Percentiles rank a stretch among this genome's conserved stretches.
These are phyloP conservation scores for Siderastrea radians DNA, from an alignment of 92 coral and sea anemone genomes.

Conservation along the genomic window DNA sequence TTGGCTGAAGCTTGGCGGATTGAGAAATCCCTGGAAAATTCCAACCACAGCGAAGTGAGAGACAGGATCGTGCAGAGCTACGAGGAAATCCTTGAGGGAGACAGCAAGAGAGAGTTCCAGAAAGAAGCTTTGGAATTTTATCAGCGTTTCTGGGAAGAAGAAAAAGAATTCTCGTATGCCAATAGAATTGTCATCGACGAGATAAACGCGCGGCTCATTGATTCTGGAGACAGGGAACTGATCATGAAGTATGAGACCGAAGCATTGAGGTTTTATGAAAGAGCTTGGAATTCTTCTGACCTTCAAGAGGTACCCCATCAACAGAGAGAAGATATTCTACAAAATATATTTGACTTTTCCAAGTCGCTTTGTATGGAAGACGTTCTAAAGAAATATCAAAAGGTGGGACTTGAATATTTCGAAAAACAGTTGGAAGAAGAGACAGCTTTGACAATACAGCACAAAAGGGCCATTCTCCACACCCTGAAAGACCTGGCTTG, in stretches of 20 bases:
- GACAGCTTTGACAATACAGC: background rate
- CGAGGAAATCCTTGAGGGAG: background rate
- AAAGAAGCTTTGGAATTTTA: constrained; percentile 35
- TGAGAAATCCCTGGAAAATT: constrained; percentile 18
- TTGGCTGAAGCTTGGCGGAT: constrained; percentile 19
- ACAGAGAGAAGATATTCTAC: constrained; percentile 11
- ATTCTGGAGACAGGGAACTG: constrained; percentile 14
- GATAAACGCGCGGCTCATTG: background rate
- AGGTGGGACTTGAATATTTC: background rate
- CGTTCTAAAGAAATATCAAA: background rate
- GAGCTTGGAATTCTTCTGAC: constrained; percentile 25
- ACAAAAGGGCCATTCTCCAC: background rate
- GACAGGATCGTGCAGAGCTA: constrained; percentile 12
- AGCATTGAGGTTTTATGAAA: constrained; percentile 16
- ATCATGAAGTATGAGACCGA: constrained; percentile 5
- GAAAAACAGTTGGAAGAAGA: constrained; percentile 7
- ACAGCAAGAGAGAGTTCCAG: background rate
- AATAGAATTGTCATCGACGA: constrained; percentile 14
- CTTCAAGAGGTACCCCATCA: constrained; percentile 1
- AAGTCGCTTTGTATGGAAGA: constrained; percentile 11
- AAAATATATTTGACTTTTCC: background rate
- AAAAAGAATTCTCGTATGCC: background rate
- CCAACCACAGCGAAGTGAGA: constrained; percentile 26
- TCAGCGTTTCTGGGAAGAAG: constrained; percentile 4
- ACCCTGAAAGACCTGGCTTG: background rate